These are phyloP conservation scores for Albula goreensis DNA, from an alignment of 2,113 vertebrate genomes.

Conservation along the genomic window DNA sequence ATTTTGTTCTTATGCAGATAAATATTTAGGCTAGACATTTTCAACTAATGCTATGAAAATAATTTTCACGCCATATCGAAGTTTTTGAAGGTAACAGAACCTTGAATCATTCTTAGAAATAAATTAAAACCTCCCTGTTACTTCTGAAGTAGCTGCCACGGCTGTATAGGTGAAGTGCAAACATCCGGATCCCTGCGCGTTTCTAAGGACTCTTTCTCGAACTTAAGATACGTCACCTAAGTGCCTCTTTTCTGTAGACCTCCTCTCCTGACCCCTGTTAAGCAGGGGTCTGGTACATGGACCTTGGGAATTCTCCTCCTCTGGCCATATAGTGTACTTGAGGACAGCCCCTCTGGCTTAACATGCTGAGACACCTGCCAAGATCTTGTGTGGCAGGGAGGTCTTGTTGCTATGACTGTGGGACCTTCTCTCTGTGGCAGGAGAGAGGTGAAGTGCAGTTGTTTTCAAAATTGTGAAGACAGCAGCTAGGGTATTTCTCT, in stretches of 20 bases:
- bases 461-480: constrained; percentile 10
- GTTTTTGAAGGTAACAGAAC: not conserved
- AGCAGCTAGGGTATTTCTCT: not conserved
- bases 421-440: constrained; percentile 17
- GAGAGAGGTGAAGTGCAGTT: constrained; percentile 6
- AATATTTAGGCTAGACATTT: no score
- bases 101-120: not conserved
- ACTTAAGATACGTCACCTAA: not conserved
- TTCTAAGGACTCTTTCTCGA: not conserved
- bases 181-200: not conserved
- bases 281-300: not conserved
- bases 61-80: not conserved
- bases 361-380: not conserved
- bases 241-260: not conserved
- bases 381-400: constrained; percentile 2
- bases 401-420: constrained; percentile 6
- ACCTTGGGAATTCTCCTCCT: not conserved
- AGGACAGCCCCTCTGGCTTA: not conserved
- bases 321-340: not conserved
- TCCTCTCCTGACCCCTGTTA: not conserved
- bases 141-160: no score
- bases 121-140: not conserved
- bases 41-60: not conserved
- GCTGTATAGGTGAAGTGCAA: no score
- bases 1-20: no score